Evolutionary conservation across 2,113 vertebrate species (phyloP), one percentile per base, ranked within the genome.

Genomic region (Prionailurus viverrinus): DNA sequence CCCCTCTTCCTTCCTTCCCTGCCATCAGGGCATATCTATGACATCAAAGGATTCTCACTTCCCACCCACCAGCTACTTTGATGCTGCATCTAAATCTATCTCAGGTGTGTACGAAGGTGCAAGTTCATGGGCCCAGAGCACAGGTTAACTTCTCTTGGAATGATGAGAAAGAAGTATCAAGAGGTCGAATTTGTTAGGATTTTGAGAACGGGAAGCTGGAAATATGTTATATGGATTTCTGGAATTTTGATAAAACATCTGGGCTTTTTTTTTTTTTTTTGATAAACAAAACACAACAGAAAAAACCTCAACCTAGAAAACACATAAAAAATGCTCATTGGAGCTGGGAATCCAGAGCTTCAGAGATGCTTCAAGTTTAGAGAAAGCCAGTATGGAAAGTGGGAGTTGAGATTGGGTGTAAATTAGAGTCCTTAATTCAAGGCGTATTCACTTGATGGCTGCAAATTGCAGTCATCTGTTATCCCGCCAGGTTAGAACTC

Each of bases 1-100:
- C 4, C 16, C 31, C 2, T 45, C 36, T 2, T 23, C 4, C 25
- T 27, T 5, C 3, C 48, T 1, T 18, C 5, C 18, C n/a, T 18
- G 8, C 23, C 14, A 12, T 36, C 87, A 53, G 27, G 31, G 27
- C 27, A 81, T 1, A 6, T 51, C n/a, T 61, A 21, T 88, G 81
- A 55, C 16, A 55, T 65, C 53, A 55, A 74, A 73, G 73, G 84
- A 86, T 41, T 89, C 48, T 31, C 7, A 36, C 31, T 21, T 36
- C 1, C 4, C 31, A 12, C 36, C 1, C 9, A 45, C 9, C 39
- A 6, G 23, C 1, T 53, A 3, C 45, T 81, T 71, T 63, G 39
- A 39, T 58, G n/a, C 21, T 76, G 14, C 63, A 55, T 45, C 58
- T 90, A 45, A 90, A 76, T 90, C 53, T 45, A 74, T 55, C 86